These are phyloP conservation scores for Drosophila dives DNA, from an alignment of 2,888 invertebrate species.

Conservation along the genomic window DNA sequence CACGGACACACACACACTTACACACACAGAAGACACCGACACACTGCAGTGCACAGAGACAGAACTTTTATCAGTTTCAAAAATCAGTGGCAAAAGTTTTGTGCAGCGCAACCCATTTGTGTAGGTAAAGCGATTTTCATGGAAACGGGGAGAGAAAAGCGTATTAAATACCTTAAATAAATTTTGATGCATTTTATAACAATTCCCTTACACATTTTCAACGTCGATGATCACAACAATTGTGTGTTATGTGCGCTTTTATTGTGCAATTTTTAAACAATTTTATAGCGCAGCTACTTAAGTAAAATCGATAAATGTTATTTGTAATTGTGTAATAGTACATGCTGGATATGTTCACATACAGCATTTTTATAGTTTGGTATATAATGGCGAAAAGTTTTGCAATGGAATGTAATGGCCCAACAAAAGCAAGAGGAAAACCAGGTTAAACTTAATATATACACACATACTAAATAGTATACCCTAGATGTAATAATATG, in stretches of 20 bases:
- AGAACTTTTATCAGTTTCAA: conserved; percentile 2
- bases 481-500: conserved; percentile 26
- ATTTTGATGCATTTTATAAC: conserved; percentile 47
- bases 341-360: conserved; percentile 69
- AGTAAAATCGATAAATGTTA: conserved; percentile 47
- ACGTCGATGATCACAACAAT: conserved; percentile 22
- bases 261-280: conserved; percentile 70
- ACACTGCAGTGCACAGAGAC: conserved; percentile 1
- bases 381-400: conserved; percentile 22
- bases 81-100: conserved; percentile 12
- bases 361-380: conserved; percentile 67
- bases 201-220: conserved; percentile 28
- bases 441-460: conserved; percentile 58
- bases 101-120: conserved; percentile 27
- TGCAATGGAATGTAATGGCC: conserved; percentile 29
- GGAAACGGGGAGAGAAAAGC: conserved; percentile 12
- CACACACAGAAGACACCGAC: conserved; percentile 7
- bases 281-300: conserved; percentile 66
- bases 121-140: conserved; percentile 45
- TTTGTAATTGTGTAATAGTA: conserved; percentile 52
- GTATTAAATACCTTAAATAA: conserved; percentile 23
- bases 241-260: conserved; percentile 49
- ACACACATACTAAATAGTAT: conserved; percentile 12
- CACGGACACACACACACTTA: neutral
- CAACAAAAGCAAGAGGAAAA: conserved; percentile 64